Evolutionary conservation across 1,140 invertebrate genomes (phyloP), one percentile per base, ranked within the genome.

Genomic region (Lepidotrigona ventralis): DNA sequence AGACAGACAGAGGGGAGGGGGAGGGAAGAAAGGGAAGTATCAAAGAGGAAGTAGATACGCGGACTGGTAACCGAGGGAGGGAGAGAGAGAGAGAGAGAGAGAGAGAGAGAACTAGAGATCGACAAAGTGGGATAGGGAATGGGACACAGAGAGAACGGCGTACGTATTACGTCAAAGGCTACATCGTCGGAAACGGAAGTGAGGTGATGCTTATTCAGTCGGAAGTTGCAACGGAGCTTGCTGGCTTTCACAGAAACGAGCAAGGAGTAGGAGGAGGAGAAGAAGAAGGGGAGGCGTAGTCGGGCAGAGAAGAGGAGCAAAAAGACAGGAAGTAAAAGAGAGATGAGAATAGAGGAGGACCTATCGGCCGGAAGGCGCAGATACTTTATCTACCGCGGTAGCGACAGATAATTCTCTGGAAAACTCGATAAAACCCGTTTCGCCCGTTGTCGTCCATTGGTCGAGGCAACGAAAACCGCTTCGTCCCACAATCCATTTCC

Each of bases 151-250:
- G 53, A 68, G 53, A 68, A 51, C 69, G 83, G 78, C 87, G 86
- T 91, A 90, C 89, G 87, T 90, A 92, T 92, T 92, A 91, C 91
- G 90, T 92, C 92, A 92, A 92, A 92, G 92, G 89, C 90, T 90
- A 90, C 88, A 91, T 92, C 90, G 89, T 91, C 88, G 87, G 90
- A 92, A 91, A 88, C 89, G 91, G 90, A 92, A 92, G 91, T 89
- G 89, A 90, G 87, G 88, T 89, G 90, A 92, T 92, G 91, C 91
- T 92, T 92, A 92, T 92, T 92, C 91, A 91, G 90, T 92, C 90
- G 91, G 92, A 92, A 92, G 91, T 91, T 91, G 90, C 90, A 92
- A 90, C 84, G 88, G 81, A 91, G 87, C 89, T 92, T 91, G 85
- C 85, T 90, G 89, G 91, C 87, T 89, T 88, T 90, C 88, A 88